Evolutionary conservation across 1,140 invertebrate species (phyloP), one percentile per base, ranked within the genome.

Genomic region (Lucilia cuprina): DNA sequence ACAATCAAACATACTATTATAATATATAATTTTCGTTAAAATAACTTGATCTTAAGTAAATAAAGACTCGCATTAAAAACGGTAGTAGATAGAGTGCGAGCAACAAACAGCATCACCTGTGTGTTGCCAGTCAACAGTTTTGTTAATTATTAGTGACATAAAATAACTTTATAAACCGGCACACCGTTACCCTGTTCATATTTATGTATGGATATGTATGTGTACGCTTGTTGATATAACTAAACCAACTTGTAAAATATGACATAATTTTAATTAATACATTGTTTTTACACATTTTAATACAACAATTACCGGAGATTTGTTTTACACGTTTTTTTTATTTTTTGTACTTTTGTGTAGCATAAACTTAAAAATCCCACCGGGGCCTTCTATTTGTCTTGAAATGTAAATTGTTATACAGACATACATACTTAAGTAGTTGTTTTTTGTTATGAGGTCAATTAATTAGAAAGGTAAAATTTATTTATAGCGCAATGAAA

Each of bases 221-320:
- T 30, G 3, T 30, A 30, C 25, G 3, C 25, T 30, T 30, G 25
- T 30, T 30, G 41, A 8, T 8, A 41, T 41, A 41, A 41, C 41
- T 7, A 41, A 41, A 7, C 41, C 25, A 30, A 41, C 17, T 70
- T 70, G 65, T 70, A 19, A 70, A 70, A 21, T 70, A 70, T 70
- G 65, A 70, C 65, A 70, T 70, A 70, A 70, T 70, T 70, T 70
- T 19, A 70, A 70, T 70, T 70, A 21, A 21, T 21, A 70, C 65
- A 25, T 70, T 70, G 21, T 9, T n/a, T 70, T 21, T 70, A 55
- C 12, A 55, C 17, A 55, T 55, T 55, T 55, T 41, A 41, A 41
- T 41, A 41, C 41, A 41, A 5, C 41, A 41, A 41, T 41, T 41
- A 41, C 41, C 41, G 41, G 41, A 41, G 41, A 41, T 41, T 41